These are phyloP conservation scores for Callyntrura guangdongensis DNA, from an alignment of 2,888 invertebrate genomes.

Conservation along the genomic window DNA sequence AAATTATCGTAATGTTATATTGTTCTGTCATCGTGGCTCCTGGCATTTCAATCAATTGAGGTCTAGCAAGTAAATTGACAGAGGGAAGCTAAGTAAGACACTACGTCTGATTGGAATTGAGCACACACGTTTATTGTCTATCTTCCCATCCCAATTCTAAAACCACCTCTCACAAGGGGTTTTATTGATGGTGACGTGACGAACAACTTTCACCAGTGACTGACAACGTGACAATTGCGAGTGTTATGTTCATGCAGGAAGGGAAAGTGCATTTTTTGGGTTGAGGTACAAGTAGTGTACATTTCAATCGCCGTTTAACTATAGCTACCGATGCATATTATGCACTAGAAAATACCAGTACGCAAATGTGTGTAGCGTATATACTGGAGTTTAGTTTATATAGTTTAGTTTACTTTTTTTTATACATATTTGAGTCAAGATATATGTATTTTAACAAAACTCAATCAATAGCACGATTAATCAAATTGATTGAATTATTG, in stretches of 20 bases:
- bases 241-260: not conserved
- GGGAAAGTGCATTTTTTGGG: slow-evolving; percentile 46
- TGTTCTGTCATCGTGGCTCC: not conserved
- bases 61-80: not conserved
- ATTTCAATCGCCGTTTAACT: too few species aligned
- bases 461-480: too few species aligned
- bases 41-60: not conserved
- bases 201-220: slow-evolving; percentile 31
- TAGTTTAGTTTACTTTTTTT: too few species aligned
- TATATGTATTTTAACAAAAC: too few species aligned
- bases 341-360: too few species aligned
- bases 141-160: not conserved
- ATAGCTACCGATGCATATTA: too few species aligned
- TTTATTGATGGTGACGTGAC: not conserved
- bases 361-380: too few species aligned
- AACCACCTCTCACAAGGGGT: slow-evolving; percentile 5
- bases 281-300: not conserved
- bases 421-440: too few species aligned
- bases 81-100: not conserved
- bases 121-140: not conserved
- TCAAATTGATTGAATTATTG: too few species aligned
- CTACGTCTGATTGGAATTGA: not conserved
- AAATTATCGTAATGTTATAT: slow-evolving; percentile 2
- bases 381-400: too few species aligned
- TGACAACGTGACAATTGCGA: slow-evolving; percentile 55